phyloP scores from a whole-genome alignment of 2,797 vertebrate genomes.

The Gallinago solitaria region DNA sequence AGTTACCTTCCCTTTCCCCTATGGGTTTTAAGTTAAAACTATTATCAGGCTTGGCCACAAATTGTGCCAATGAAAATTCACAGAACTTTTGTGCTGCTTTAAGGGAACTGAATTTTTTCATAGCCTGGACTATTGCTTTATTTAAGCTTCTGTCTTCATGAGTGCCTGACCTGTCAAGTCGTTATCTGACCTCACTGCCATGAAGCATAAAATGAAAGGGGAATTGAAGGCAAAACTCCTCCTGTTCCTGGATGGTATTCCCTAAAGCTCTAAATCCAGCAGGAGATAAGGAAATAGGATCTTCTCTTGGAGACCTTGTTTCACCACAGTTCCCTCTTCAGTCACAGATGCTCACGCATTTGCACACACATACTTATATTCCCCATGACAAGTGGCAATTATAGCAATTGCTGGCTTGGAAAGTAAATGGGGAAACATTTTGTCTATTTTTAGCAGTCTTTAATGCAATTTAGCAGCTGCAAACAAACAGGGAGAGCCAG shows the following conservation, averaged over 20 bases:
- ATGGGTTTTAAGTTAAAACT: background rate
- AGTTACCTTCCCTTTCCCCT: background rate
- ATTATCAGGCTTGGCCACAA: background rate
- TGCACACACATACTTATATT: background rate
- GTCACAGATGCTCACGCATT: background rate
- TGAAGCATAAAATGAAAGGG: background rate
- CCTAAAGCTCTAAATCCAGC: background rate
- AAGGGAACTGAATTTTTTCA: background rate
- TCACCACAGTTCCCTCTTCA: background rate
- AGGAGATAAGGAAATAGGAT: background rate
- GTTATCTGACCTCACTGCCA: background rate
- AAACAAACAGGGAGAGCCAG: constrained; percentile 5
- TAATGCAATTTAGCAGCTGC: constrained; percentile 31
- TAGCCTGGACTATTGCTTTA: background rate
- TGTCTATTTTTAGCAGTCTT: background rate
- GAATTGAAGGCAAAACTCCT: background rate
- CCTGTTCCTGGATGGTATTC: background rate
- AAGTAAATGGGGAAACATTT: background rate
- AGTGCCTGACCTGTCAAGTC: background rate
- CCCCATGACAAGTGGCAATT: background rate
- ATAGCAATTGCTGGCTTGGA: background rate
- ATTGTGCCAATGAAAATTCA: background rate
- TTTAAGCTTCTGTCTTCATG: background rate
- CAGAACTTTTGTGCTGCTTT: background rate
- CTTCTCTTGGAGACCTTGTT: background rate